These are phyloP conservation scores for Phaenicophaeus curvirostris DNA, from an alignment of 2,797 vertebrate genomes.

Conservation along the genomic window DNA sequence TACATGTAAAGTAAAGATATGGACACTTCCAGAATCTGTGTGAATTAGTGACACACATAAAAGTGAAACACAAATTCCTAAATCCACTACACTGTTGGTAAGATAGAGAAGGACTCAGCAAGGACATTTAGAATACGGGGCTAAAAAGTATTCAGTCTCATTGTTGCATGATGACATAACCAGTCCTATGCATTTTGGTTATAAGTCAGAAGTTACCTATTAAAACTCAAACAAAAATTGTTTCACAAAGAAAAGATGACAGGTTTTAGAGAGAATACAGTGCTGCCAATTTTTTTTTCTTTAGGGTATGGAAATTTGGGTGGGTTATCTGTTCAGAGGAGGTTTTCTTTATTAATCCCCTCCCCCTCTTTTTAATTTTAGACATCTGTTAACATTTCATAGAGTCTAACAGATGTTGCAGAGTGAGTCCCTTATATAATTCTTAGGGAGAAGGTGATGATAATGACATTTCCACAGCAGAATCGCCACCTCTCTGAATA, in stretches of 20 bases:
- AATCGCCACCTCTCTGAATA: slow-evolving; percentile 50
- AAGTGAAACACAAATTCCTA: neutral
- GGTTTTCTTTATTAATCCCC: slow-evolving; percentile 69
- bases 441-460: slow-evolving; percentile 39
- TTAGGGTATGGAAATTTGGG: slow-evolving; percentile 68
- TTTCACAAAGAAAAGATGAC: slow-evolving; percentile 45
- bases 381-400: slow-evolving; percentile 79
- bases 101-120: neutral
- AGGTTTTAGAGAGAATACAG: slow-evolving; percentile 51
- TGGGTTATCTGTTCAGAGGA: slow-evolving; percentile 72
- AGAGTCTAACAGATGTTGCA: slow-evolving; percentile 75
- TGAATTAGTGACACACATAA: neutral
- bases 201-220: slow-evolving; percentile 42
- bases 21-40: neutral
- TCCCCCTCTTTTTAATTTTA: slow-evolving; percentile 59
- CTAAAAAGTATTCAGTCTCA: neutral
- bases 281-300: slow-evolving; percentile 52
- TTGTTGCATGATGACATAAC: slow-evolving; percentile 38
- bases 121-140: slow-evolving; percentile 3
- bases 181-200: neutral
- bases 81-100: neutral
- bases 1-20: neutral
- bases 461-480: slow-evolving; percentile 61
- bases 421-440: slow-evolving; percentile 63
- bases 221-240: slow-evolving; percentile 51